Evolutionary conservation across 1,140 invertebrate species (phyloP).

Genomic region (Brachionus asplanchnoidis): DNA sequence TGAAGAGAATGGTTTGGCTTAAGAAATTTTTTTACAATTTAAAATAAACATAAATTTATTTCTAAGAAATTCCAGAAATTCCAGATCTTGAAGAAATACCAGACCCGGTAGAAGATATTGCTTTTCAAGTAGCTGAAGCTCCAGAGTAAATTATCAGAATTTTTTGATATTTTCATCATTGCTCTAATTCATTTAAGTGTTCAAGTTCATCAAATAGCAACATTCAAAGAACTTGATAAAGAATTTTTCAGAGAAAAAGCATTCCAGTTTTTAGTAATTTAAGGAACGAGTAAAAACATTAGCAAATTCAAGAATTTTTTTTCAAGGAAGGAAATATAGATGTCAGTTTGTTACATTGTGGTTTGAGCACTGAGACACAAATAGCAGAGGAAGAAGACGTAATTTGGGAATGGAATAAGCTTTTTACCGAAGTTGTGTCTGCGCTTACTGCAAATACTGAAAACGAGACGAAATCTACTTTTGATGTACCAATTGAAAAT

Average conservation of each 20-base stretch:
- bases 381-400: conserved; percentile 40
- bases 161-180: neutral
- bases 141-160: conserved; percentile 9
- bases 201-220: conserved; percentile 35
- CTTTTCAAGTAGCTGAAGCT: conserved; percentile 38
- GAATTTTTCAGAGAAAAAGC: conserved; percentile 37
- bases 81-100: conserved; percentile 23
- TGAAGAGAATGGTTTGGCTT: neutral
- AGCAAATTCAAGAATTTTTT: neutral
- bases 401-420: conserved; percentile 39
- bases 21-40: too few species aligned
- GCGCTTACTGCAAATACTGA: neutral
- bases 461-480: neutral
- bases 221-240: conserved; percentile 38
- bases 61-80: conserved; percentile 35
- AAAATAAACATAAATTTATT: neutral
- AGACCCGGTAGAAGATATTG: neutral
- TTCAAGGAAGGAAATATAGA: conserved; percentile 40
- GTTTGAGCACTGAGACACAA: conserved; percentile 13
- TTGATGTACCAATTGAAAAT: neutral
- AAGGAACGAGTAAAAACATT: too few species aligned
- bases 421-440: conserved; percentile 39
- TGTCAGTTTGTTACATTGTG: conserved; percentile 38
- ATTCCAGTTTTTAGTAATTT: conserved; percentile 36
- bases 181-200: neutral